Evolutionary conservation across 2,797 vertebrate genomes (phyloP).

Genomic region (Poeciliopsis presidionis): DNA sequence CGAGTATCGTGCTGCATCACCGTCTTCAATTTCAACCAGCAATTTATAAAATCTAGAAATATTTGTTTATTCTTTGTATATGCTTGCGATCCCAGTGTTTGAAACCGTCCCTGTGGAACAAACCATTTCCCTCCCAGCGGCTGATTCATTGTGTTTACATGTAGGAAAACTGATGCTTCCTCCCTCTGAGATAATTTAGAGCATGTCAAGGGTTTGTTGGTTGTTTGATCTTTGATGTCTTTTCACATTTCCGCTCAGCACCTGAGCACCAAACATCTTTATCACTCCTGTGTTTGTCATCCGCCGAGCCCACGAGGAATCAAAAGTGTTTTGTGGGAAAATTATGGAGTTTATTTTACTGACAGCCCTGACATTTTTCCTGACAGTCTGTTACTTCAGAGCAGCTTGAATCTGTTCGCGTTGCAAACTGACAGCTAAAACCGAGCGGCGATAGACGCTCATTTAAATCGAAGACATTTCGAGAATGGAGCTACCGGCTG

Average conservation of each 20-base stretch:
- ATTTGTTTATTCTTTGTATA: background rate
- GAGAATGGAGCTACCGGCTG: conserved; percentile 6
- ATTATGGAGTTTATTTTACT: conserved; percentile 12
- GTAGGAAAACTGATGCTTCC: background rate
- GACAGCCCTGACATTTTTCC: conserved; percentile 23
- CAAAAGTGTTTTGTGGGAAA: background rate
- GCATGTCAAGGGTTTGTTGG: background rate
- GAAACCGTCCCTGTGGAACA: background rate
- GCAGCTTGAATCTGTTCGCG: conserved; percentile 17
- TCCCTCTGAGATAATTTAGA: background rate
- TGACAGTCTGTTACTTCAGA: conserved; percentile 3
- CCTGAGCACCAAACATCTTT: background rate
- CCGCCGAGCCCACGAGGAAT: background rate
- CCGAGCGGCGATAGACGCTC: conserved; percentile 5
- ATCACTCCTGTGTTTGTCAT: conserved; percentile 9
- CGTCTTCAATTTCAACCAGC: background rate
- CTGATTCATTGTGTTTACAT: background rate
- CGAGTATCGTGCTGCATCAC: background rate
- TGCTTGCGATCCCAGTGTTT: background rate
- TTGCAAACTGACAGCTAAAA: conserved; percentile 8
- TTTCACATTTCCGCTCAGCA: conserved; percentile 2
- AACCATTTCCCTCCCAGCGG: background rate
- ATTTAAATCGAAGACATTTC: conserved; percentile 27
- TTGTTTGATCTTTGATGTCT: background rate
- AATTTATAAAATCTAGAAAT: background rate